Base-by-base conservation (phyloP, 2,888 invertebrate genomes). In the Dicranocentrus wangi region DNA sequence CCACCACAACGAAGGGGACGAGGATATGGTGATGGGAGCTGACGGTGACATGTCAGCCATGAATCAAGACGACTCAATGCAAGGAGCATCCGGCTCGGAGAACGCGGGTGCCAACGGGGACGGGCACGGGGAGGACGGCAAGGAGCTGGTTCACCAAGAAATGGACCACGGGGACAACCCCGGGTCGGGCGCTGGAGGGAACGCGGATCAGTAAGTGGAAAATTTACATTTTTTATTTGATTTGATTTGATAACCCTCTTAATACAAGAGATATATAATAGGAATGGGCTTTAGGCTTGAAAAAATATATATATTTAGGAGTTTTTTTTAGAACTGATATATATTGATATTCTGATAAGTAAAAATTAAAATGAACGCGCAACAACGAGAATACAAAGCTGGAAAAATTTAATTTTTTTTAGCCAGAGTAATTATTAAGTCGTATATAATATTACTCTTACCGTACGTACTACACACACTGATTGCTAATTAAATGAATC, bases 111-210 rank as follows among this genome's bases (percentile, higher is more conserved):
- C 79, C 1, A 79, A 83, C 43, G 83, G 81, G 15, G 83, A 82
- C 42, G 83, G 78, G 23, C 72, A 81, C 19, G 65, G 65, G 17
- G 79, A 79, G 10, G 78, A 79, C 13, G 65, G 28, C 8, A 85
- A 81, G 63, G 61, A 90, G 90, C 81, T 92, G 92, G 92, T 92
- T 88, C 92, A 92, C 88, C 92, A 92, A 86, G 93, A 92, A 87
- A 93, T 92, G 88, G 92, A 91, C 88, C 91, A 91, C 87, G 91
- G 91, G 32, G 93, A 93, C 88, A 92, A 93, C 89, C 8, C 21
- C 21, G 55, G 55, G 7, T n/a, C n/a, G 87, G 92, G 92, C 89
- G 93, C 93, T 86, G 92, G 93, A 82, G 93, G 93, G 88, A 94
- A 94, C 90, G 94, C 94, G 90, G 94, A 89, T 86, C 88, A 88